Evolutionary conservation across 2,888 invertebrate genomes (phyloP), one percentile per base, ranked within the genome.

Genomic region (Pinctada fucata): DNA sequence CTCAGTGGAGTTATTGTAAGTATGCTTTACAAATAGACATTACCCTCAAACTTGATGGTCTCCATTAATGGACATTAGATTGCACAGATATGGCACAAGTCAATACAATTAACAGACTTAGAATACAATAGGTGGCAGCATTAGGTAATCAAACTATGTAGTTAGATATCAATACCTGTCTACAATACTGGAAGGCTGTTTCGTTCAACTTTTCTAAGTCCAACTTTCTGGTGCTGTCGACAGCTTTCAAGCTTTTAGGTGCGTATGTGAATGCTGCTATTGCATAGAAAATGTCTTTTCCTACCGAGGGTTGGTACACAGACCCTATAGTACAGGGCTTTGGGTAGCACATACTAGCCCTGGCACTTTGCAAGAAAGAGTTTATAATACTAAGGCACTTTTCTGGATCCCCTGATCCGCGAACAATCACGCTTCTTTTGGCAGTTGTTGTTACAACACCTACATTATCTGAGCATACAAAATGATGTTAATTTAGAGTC

Each of bases 251-350:
- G 52, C 79, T 77, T 8, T 75, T 76, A 8, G 88, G 86, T 8
- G 88, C 79, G 81, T 87, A 88, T 45, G 83, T 78, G 76, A 88
- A 90, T 47, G 85, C 88, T 51, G 87, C 83, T 31, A 87, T 85
- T 51, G 88, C 90, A 73, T 84, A 88, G 81, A 89, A 90, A 6
- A 78, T 79, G 58, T 79, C 84, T 64, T 83, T 77, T 10, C 79
- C 83, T 4, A 88, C 81, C 8, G 83, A 77, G 0, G 90, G 89
- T 80, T 90, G 89, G 77, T 90, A 89, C 5, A 85, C 86, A 10
- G 81, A 74, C 31, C 89, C 88, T 50, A 91, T 89, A 48, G 90
- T 89, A 84, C 91, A 91, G 3, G 91, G 91, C 82, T 91, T 90
- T 16, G 88, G 88, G 78, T 86, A 83, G 79, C 91, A 91, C 75